A percentile compares a stretch with the other conserved stretches of the same genome.
phyloP scores from a whole-genome alignment of 2,113 vertebrate species.

The Paedocypris sp. region DNA sequence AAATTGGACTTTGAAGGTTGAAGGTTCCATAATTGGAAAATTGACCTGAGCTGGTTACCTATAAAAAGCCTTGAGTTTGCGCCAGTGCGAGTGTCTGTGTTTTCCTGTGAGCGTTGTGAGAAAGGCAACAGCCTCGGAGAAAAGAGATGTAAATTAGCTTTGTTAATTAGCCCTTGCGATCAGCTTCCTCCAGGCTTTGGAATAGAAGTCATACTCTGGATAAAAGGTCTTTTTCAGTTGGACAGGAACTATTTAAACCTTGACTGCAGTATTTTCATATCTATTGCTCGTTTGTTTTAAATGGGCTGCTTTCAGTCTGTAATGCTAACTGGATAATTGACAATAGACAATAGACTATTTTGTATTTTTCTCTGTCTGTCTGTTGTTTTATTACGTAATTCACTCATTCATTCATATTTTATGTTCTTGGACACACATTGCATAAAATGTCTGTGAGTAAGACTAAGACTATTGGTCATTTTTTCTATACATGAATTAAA shows the following conservation, averaged over 20 bases:
- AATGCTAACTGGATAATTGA: too few species aligned
- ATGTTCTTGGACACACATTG: too few species aligned
- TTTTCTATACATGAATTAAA: too few species aligned
- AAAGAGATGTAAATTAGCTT: slow-evolving; percentile 15
- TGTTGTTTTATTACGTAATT: too few species aligned
- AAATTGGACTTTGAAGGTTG: too few species aligned
- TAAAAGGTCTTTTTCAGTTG: slow-evolving; percentile 14
- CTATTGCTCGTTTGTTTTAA: neutral
- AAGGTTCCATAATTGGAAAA: too few species aligned
- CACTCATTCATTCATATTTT: too few species aligned
- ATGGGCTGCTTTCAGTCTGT: too few species aligned
- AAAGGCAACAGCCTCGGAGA: neutral
- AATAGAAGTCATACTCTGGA: neutral
- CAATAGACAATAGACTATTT: neutral
- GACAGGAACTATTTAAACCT: neutral
- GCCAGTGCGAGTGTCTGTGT: neutral
- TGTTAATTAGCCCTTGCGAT: slow-evolving; percentile 19
- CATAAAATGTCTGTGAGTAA: too few species aligned
- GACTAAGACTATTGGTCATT: too few species aligned
- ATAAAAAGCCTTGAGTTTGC: neutral
- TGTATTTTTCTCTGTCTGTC: neutral
- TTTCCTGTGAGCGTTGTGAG: neutral
- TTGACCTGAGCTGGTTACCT: too few species aligned
- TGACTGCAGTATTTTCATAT: neutral
- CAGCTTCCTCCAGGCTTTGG: neutral